Base-by-base conservation (phyloP, 2,888 invertebrate species). In the Pollenia labialis region DNA sequence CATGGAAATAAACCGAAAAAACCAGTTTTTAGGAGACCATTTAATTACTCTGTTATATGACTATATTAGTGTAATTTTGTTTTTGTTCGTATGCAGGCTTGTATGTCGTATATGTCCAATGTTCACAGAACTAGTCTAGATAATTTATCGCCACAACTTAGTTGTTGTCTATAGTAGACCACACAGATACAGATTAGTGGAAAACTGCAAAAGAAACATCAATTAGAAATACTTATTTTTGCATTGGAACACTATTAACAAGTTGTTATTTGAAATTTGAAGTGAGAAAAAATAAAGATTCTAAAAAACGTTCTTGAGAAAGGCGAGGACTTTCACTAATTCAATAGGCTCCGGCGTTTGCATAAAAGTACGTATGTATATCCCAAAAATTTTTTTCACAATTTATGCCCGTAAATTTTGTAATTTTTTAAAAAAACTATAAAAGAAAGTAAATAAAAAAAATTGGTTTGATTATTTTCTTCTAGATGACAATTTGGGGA, bases 131-230 rank as follows among this genome's bases (percentile, higher is more conserved):
- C 80, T 72, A 81, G 81, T 72, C 80, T 60, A 72, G 81, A 84
- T 84, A 87, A 87, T 87, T 87, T 84, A 87, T 87, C 76, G 76
- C 75, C 66, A 58, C 76, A 87, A 77, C 68, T 54, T 66, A 56
- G 81, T 66, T 77, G 86, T 87, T 87, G 83, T 77, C 76, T 81
- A 68, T 71, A 46, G 32, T 32, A 46, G 83, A 87, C 86, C 86
- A 81, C 86, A 83, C 83, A 86, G 11, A 68, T 60, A 18, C n/a
- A 16, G 44, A 23, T 82, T 75, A 40, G 23, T 32, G 12, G 11
- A 44, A 52, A 75, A 60, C 60, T 75, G 11, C 6, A 7, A 4
- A 1, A 18, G 46, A 14, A 50, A 74, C n/a, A 23, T 40, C 16
- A 60, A 69, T 46, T 68, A 48, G 16, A 46, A 23, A 48, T 32